Evolutionary conservation across 1,140 invertebrate genomes (phyloP), one percentile per base, ranked within the genome.

Genomic region (Hyphantria cunea): DNA sequence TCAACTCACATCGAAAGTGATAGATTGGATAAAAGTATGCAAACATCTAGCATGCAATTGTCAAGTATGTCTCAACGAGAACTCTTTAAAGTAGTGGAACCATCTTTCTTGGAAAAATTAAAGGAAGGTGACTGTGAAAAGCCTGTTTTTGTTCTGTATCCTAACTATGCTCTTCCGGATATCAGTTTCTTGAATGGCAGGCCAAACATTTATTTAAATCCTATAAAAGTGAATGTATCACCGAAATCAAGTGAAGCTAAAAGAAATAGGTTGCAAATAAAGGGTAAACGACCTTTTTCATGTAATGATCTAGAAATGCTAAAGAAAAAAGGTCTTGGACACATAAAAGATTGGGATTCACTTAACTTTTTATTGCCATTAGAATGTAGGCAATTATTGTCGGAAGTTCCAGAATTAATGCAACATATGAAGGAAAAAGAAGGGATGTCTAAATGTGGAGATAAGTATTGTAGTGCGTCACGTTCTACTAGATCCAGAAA

Each of bases 341-440:
- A 98, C 74, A 94, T 98, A 8, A 93, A 94, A 75, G 97, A 98
- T 80, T 98, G 97, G 97, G 96, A 97, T 77, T 98, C 96, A 0
- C 89, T 98, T 34, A 96, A 95, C 62, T 95, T 98, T 52, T 91
- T 98, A 13, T 82, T 98, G 41, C 97, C 97, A 0, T 91, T 92
- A 52, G 96, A 98, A 80, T 97, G 96, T 78, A 93, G 93, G 59
- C 92, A 94, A 67, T 92, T 96, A 47, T 78, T 97, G 53, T 92
- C 95, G 54, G 95, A 96, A 82, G 92, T 96, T 70, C 95, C 95
- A 9, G 95, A 96, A 91, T 76, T 95, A 31, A 92, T 93, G 39
- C 92, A 93, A 69, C 92, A 94, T 71, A 82, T 94, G 13, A 94
- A 93, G 80, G 90, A 91, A 63, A 92, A 82, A 72, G 90, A 91